Base-by-base conservation (phyloP, 2,113 vertebrate species). In the Marcusenius ussheri region DNA sequence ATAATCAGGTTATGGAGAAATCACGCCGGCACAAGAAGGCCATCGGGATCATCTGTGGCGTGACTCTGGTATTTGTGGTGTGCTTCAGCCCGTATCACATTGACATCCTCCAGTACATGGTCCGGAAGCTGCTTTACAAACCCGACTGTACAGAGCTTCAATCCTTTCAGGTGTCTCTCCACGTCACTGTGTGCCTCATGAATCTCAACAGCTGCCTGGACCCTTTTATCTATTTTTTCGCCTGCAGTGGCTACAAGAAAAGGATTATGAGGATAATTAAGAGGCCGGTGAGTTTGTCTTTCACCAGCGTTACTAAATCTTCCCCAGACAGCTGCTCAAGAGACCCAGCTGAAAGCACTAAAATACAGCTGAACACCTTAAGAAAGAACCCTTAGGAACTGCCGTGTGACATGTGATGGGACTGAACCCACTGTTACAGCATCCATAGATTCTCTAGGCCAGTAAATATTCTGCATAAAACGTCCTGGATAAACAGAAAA, bases 211-310 rank as follows among this genome's bases (percentile, higher is more conserved):
- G 97, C 92, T 98, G 97, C 90, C 93, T 99, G 94, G 98, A 99
- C 92, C 98, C 98, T 4, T 98, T 99, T 50, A 97, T 99, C 92
- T 99, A 99, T 92, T 99, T 99, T 94, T 99, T 99, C 88, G 98
- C 98, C 56, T 99, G 98, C 89, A 98, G 98, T 94, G 98, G 98
- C 92, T 99, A 99, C 94, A 99, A 99, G 94, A 97, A 96, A 91
- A 98, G 97, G 92, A 94, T 99, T 10, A 92, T 97, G 95, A 98
- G 47, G 47, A 74, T 99, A 91, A 88, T 99, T 66, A 97, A 91
- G 93, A 94, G 95, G 13, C 97, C 98, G 91, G 96, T 95, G 86
- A 99, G 97, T 1, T 90, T 96, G 87, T 99, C 98, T 0, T 95
- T 97, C 94, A 99, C 98, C 90, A 99, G 98, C 0, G 97, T 93